phyloP scores from a whole-genome alignment of 2,113 vertebrate genomes.

The Oryzias woworae region DNA sequence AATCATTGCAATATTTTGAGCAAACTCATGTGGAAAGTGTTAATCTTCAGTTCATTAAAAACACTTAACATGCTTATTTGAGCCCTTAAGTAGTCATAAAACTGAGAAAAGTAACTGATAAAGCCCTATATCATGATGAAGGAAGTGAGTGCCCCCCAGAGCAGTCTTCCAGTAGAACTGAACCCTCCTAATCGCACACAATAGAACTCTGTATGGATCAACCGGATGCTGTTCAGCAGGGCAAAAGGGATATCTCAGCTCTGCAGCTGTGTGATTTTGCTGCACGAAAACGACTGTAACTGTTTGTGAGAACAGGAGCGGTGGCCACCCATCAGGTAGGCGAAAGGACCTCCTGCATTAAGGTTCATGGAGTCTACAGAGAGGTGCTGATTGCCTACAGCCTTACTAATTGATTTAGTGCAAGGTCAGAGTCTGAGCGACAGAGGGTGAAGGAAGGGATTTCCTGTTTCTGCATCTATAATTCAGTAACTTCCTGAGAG shows the following conservation, averaged over 20 bases:
- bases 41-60: no score
- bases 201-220: conserved; percentile 24
- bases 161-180: conserved; percentile 27
- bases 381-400: conserved; percentile 70
- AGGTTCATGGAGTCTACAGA: conserved; percentile 51
- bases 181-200: conserved; percentile 33
- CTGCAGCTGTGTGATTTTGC: conserved; percentile 42
- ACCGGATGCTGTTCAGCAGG: conserved; percentile 32
- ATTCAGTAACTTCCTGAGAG: conserved; percentile 76
- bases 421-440: conserved; percentile 74
- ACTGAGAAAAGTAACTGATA: no score
- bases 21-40: no score
- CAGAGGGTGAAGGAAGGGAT: conserved; percentile 71
- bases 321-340: conserved; percentile 58
- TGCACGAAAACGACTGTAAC: conserved; percentile 41
- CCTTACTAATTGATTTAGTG: conserved; percentile 78
- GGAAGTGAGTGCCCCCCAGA: conserved; percentile 13
- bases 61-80: no score
- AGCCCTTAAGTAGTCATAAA: no score
- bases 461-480: conserved; percentile 82
- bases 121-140: conserved; percentile 10
- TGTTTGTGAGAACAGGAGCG: conserved; percentile 32
- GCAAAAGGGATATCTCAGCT: conserved; percentile 31
- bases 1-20: no score
- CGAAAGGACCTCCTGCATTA: conserved; percentile 59